phyloP scores from a whole-genome alignment of 2,797 vertebrate species.

The Squalus acanthias region DNA sequence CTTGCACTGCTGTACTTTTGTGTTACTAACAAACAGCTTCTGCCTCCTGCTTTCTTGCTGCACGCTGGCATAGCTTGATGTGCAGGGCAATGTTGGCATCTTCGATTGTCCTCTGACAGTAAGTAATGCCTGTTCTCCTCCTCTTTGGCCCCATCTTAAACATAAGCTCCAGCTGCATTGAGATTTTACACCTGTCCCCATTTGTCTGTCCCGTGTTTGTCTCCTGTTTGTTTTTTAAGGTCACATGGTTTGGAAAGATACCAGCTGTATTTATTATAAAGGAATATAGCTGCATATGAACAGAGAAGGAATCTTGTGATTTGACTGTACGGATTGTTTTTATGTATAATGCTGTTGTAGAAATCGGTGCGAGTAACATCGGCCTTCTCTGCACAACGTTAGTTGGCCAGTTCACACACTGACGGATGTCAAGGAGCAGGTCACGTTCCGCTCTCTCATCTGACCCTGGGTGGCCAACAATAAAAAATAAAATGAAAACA shows the following conservation, averaged over 20 bases:
- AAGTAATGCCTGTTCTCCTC: slow-evolving; percentile 50
- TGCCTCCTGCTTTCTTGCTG: slow-evolving; percentile 2
- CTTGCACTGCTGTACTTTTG: background rate
- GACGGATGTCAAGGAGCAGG: no score
- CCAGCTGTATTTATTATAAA: no score
- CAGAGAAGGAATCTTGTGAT: background rate
- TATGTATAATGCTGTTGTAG: background rate
- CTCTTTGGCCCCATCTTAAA: background rate
- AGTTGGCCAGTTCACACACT: no score
- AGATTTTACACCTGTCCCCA: background rate
- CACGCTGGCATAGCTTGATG: slow-evolving; percentile 56
- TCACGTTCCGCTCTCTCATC: no score
- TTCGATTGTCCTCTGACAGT: slow-evolving; percentile 80
- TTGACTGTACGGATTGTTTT: background rate
- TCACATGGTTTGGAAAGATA: background rate
- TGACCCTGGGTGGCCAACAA: no score
- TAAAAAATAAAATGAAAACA: no score
- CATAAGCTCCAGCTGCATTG: background rate
- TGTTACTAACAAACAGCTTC: background rate
- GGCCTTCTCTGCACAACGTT: background rate
- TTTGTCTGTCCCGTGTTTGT: background rate
- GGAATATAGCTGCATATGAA: background rate
- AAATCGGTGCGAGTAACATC: no score
- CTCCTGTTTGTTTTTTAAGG: background rate
- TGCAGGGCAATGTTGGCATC: slow-evolving; percentile 69